phyloP scores from a whole-genome alignment of 2,888 invertebrate genomes.

The Himalopsyche anomala region DNA sequence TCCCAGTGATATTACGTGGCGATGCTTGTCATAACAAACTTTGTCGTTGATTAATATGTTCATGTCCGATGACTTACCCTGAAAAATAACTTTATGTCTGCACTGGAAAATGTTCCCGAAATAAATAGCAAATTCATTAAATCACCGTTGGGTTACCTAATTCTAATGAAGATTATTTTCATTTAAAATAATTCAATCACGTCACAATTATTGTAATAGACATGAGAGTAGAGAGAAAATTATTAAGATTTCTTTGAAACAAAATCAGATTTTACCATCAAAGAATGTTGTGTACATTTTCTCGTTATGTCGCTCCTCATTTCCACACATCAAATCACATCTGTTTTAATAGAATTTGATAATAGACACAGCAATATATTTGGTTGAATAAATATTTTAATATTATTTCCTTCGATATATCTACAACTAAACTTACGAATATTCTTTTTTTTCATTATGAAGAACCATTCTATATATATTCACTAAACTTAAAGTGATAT shows the following conservation, averaged over 20 bases:
- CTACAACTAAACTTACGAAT: too few species aligned
- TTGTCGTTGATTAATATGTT: constrained; percentile 21
- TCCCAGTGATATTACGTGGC: not conserved
- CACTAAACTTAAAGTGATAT: too few species aligned
- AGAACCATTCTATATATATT: too few species aligned
- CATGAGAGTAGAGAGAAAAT: not conserved
- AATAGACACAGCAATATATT: too few species aligned
- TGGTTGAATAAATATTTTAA: too few species aligned
- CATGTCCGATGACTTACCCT: not conserved
- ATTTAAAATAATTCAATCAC: not conserved
- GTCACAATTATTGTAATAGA: constrained; percentile 6
- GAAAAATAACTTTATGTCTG: not conserved
- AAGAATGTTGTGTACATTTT: not conserved
- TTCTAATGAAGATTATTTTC: not conserved
- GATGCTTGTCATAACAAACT: constrained; percentile 13
- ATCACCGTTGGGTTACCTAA: not conserved
- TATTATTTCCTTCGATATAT: too few species aligned
- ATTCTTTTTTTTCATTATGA: too few species aligned
- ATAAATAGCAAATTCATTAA: not conserved
- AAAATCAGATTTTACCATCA: not conserved
- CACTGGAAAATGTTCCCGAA: constrained; percentile 12
- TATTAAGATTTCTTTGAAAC: not conserved
- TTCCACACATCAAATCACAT: not conserved
- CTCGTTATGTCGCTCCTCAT: not conserved
- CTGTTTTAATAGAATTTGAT: too few species aligned